Evolutionary conservation across 1,140 invertebrate genomes (phyloP), one percentile per base, ranked within the genome.

Genomic region (Oedothorax gibbosus): DNA sequence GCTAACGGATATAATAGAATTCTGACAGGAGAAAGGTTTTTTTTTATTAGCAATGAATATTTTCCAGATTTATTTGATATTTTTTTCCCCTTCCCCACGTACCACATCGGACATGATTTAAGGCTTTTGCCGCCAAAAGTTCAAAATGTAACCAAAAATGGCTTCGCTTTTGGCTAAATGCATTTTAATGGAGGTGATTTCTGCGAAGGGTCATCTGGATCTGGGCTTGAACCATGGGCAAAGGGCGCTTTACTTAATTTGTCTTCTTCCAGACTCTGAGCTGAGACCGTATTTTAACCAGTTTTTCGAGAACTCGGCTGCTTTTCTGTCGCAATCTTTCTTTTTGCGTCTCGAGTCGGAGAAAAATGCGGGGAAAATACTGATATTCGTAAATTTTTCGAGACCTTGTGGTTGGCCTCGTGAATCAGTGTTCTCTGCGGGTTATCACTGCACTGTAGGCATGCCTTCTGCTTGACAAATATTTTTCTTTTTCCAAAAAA

Each of bases 301-400:
- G 80, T 73, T 82, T 65, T 73, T 51, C 20, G 6, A 14, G 51
- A 20, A 73, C 50, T 15, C 49, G 35, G 35, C 35, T 53, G 35
- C 20, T 64, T 82, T 71, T 60, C 51, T 71, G 78, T 71, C 53
- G 69, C n/a, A 65, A 73, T 82, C 57, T 51, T 21, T 82, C 68
- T 82, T 81, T 71, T 20, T 11, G 50, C 54, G 53, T 20, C 35
- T 50, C n/a, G 15, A 60, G 15, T 50, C 68, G 12, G 53, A 73
- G 56, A 72, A 54, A 72, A 54, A 73, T n/a, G 20, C 15, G 64
- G 15, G 66, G 81, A 66, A 69, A 79, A 57, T 75, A 75, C 62
- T 66, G 35, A 84, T 84, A 84, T 84, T 66, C 72, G 81, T 75
- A 84, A 84, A 84, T 84, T 75, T 76, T 66, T 75, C 71, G 50